Base-by-base conservation (phyloP, 2,888 invertebrate genomes). In the Baronia brevicornis region DNA sequence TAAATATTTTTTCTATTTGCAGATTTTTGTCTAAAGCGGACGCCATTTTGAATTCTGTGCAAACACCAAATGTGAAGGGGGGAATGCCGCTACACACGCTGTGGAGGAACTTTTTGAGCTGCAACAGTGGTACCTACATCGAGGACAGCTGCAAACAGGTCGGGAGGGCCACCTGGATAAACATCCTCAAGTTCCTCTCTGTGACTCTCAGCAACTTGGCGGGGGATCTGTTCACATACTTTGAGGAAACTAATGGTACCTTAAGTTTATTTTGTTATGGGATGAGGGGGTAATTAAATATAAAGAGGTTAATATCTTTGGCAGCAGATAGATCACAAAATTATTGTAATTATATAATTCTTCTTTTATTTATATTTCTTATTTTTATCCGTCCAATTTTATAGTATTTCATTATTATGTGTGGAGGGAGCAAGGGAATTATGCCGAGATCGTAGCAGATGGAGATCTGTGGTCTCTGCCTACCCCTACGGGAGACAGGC, bases 171-270 rank as follows among this genome's bases (percentile, higher is more conserved):
- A 56, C 71, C 0, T 66, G 71, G 61, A 62, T 57, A 30, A 46
- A 65, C 34, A 54, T 70, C 1, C 34, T 84, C 2, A 56, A 59
- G 28, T 68, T 67, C 8, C n/a, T 72, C 1, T 72, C 84, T 0
- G 51, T 66, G 0, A 54, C 66, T 2, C 43, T 72, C 1, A 57
- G 60, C 11, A 65, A 68, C 20, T 40, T 72, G 2, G 65, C 67
- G 0, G 40, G 34, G 0, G 80, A 82, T 43, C 43, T 84, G 5
- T 32, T 61, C 7, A 68, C 54, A 0, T 85, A 84, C 43, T 73
- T 84, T 24, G 60, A 34, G 5, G 84, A 85, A 38, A 51, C 63
- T 15, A 71, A 72, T 51, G 82, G 85, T 82, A 46, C 59, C 60
- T 26, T 18, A 22, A 19, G 7, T 7, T 18, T 5, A 12, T 2